Evolutionary conservation across 2,797 vertebrate genomes (phyloP), one percentile per base, ranked within the genome.

Genomic region (Pseudochirops cupreus): DNA sequence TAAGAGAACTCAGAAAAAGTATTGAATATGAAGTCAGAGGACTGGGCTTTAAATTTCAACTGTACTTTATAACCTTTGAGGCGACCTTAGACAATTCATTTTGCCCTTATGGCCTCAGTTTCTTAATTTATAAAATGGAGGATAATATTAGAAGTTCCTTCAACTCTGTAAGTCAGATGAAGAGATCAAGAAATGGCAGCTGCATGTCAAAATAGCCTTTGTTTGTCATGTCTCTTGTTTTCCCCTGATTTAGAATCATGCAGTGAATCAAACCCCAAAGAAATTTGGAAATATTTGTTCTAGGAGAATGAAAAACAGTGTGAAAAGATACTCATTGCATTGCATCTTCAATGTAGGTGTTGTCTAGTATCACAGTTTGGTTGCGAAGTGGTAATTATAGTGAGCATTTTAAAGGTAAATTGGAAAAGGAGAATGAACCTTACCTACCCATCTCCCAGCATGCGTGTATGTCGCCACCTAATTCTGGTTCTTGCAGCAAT

Each of bases 181-280:
- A 74, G 33, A 24, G 11, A 93, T n/a, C 54, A 39, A 3, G 12
- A 90, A 50, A 18, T 94, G 21, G 31, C 87, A 92, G 89, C 91
- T 92, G 55, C 10, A 62, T 2, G 46, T 28, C 39, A 59, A 33
- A 0, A 0, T 50, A 16, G 10, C 13, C 56, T 74, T 3, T 13
- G 90, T 90, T 94, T 87, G 21, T 14, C 14, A 6, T 74, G 39
- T 18, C 24, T 67, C 7, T 50, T 91, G 94, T 95, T 96, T 3
- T 89, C 21, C 54, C 18, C 67, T 92, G 10, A 93, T 95, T 94
- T 62, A 92, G 87, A 28, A 54, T 74, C 55, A 67, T 90, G 24
- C 24, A 94, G 29, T 56, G 50, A 90, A 90, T 90, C 21, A 59
- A 74, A 82, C 21, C 46, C 39, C 28, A 52, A 21, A 90, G 87